Evolutionary conservation across 2,888 invertebrate genomes (phyloP).

Genomic region (Euphydryas editha): DNA sequence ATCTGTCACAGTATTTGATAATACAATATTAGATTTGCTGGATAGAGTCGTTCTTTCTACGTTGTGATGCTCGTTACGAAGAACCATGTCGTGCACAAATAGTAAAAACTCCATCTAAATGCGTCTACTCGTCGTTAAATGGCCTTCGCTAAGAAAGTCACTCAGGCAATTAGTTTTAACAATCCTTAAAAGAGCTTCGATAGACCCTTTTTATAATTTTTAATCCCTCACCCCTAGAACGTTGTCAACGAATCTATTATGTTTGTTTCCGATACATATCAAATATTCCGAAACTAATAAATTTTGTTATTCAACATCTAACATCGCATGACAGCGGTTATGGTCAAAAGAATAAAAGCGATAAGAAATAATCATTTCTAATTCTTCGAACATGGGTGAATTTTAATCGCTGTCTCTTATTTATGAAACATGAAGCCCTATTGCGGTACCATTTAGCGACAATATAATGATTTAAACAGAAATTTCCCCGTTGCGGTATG

Average conservation of each 20-base stretch:
- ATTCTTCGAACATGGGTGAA: background rate
- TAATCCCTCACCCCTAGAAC: background rate
- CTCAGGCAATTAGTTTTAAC: slow-evolving; percentile 8
- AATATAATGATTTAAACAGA: slow-evolving; percentile 6
- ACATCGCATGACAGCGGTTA: background rate
- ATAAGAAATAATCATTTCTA: background rate
- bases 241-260: slow-evolving; percentile 3
- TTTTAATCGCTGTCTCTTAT: slow-evolving; percentile 8
- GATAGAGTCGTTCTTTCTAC: background rate
- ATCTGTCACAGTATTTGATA: too few species aligned
- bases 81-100: slow-evolving; percentile 5
- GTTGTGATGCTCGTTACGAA: background rate
- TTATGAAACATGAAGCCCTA: slow-evolving; percentile 7
- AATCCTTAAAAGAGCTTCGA: slow-evolving; percentile 6
- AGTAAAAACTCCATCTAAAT: slow-evolving; percentile 10
- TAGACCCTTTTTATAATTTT: background rate
- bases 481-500: slow-evolving; percentile 9
- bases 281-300: slow-evolving; percentile 4
- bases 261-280: background rate
- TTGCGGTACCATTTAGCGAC: slow-evolving; percentile 10
- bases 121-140: slow-evolving; percentile 9
- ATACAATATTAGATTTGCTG: background rate
- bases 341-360: slow-evolving; percentile 9
- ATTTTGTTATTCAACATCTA: slow-evolving; percentile 1
- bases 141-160: slow-evolving; percentile 8